A percentile compares a stretch with the other conserved stretches of the same genome.
Evolutionary conservation across 2,888 invertebrate species (phyloP).

Genomic region (Heliconius charithonia): DNA sequence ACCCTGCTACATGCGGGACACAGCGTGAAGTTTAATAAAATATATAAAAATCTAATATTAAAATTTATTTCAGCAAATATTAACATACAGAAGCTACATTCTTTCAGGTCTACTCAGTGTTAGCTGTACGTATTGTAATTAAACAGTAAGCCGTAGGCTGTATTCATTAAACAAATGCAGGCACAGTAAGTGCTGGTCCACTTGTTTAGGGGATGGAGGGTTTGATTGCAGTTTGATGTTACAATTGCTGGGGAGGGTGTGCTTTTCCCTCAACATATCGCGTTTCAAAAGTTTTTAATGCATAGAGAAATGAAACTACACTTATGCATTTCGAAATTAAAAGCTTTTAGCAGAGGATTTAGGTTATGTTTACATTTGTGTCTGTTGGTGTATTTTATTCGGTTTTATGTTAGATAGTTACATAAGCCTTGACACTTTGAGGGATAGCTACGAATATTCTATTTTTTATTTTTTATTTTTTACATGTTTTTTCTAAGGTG

Average conservation of each 20-base stretch:
- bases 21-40: no score
- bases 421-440: slow-evolving; percentile 3
- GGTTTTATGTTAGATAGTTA: not conserved
- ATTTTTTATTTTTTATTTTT: not conserved
- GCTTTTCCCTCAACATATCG: slow-evolving; percentile 6
- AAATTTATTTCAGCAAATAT: not conserved
- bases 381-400: not conserved
- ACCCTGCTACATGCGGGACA: no score
- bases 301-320: slow-evolving; percentile 27
- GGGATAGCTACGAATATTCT: not conserved
- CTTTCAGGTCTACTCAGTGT: not conserved
- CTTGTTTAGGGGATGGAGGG: not conserved
- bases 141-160: not conserved
- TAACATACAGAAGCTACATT: not conserved
- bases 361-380: slow-evolving; percentile 17
- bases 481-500: not conserved
- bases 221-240: slow-evolving; percentile 16
- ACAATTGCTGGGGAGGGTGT: slow-evolving; percentile 4
- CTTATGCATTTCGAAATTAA: slow-evolving; percentile 22
- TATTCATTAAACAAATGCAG: slow-evolving; percentile 20
- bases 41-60: no score
- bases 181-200: slow-evolving; percentile 2
- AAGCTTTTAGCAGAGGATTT: slow-evolving; percentile 30
- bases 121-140: slow-evolving; percentile 10
- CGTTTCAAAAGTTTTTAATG: slow-evolving; percentile 27